Conservation (phyloP, 2,888 invertebrate genomes). For the Crepidodera aurea region DNA sequence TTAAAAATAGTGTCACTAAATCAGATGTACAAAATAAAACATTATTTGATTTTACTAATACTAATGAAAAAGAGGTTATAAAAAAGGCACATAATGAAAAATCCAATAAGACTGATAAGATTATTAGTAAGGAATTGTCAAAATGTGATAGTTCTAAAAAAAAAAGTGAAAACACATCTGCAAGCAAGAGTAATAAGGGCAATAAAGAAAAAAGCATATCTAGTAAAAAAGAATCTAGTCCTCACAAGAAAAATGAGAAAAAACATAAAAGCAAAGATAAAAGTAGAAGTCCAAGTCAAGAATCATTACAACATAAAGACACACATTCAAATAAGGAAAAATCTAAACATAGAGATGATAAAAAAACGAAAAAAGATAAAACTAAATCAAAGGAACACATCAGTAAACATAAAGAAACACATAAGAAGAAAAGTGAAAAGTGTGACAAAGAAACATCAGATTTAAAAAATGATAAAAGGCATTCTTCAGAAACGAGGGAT, state of each 20-base stretch:
- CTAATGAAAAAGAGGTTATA: conserved; percentile 39
- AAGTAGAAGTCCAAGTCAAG: conserved; percentile 45
- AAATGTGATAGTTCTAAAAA: conserved; percentile 3
- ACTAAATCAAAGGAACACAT: conserved; percentile 49
- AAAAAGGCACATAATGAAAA: conserved; percentile 32
- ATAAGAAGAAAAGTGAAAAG: conserved; percentile 23
- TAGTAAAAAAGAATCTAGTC: conserved; percentile 29
- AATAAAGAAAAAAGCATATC: conserved; percentile 36
- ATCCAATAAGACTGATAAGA: conserved; percentile 14
- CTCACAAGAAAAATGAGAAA: conserved; percentile 30
- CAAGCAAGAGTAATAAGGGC: neutral
- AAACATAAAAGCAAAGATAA: conserved; percentile 43
- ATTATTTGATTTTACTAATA: conserved; percentile 36
- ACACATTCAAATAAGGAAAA: conserved; percentile 23
- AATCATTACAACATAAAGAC: conserved; percentile 25
- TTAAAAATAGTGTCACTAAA: neutral
- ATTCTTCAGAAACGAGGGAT: conserved; percentile 24
- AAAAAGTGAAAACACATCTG: neutral
- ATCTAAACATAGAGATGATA: conserved; percentile 23
- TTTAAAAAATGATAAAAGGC: conserved; percentile 16
- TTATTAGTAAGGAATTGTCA: conserved; percentile 19
- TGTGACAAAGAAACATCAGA: conserved; percentile 1
- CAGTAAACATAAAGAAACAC: conserved; percentile 42
- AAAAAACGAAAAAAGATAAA: conserved; percentile 44
- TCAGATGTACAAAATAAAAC: neutral